Evolutionary conservation across 1,140 invertebrate species (phyloP).

Genomic region (Brachionus manjavacas): DNA sequence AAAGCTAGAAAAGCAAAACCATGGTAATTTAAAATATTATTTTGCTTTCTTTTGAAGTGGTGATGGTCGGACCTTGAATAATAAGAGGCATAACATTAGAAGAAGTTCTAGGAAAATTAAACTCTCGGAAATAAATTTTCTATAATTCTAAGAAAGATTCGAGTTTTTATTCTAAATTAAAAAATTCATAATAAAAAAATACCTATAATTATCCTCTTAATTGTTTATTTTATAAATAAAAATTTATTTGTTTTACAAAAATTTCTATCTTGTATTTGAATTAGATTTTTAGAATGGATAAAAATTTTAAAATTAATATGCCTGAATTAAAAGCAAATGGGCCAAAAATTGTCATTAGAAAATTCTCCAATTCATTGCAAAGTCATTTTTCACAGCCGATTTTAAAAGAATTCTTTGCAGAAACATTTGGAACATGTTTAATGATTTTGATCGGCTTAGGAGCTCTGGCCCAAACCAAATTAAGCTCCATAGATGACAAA

Average conservation of each 20-base stretch:
- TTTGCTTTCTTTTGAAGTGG: too few relatives aligned
- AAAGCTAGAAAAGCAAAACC: too few relatives aligned
- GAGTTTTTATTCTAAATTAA: too few relatives aligned
- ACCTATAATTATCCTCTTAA: too few relatives aligned
- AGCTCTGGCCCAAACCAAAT: background rate
- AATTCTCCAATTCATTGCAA: background rate
- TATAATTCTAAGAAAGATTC: too few relatives aligned
- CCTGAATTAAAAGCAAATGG: background rate
- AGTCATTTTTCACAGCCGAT: background rate
- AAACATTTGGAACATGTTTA: constrained; percentile 22
- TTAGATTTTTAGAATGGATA: background rate
- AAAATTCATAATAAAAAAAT: too few relatives aligned
- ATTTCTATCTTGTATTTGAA: background rate
- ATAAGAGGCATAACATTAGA: too few relatives aligned
- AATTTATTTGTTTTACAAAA: background rate
- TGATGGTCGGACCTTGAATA: too few relatives aligned
- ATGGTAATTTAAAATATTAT: too few relatives aligned
- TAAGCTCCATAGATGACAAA: background rate
- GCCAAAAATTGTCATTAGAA: background rate
- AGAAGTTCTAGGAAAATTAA: too few relatives aligned
- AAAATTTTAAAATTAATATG: background rate
- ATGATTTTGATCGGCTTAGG: background rate
- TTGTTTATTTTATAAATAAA: too few relatives aligned
- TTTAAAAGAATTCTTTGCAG: background rate
- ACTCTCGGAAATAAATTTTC: too few relatives aligned